phyloP scores from a whole-genome alignment of 2,888 invertebrate species.

The Drosophila differens region DNA sequence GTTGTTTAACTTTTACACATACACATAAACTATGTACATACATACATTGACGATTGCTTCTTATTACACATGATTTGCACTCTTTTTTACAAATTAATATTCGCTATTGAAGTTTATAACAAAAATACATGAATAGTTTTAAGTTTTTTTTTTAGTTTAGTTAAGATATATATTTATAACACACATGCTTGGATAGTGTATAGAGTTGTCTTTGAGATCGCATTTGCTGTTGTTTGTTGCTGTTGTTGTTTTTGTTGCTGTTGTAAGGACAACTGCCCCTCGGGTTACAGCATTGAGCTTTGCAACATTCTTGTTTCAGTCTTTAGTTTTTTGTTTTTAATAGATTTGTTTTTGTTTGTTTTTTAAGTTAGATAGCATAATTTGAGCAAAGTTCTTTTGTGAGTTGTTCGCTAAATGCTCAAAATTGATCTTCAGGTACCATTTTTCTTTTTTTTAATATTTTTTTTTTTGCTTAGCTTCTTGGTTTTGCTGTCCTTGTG shows the following conservation, averaged over 20 bases:
- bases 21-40: constrained; percentile 43
- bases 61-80: constrained; percentile 65
- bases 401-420: constrained; percentile 70
- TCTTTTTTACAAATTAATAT: constrained; percentile 71
- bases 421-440: constrained; percentile 74
- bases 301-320: constrained; percentile 62
- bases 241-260: constrained; percentile 25
- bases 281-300: constrained; percentile 44
- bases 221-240: constrained; percentile 37
- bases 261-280: constrained; percentile 17
- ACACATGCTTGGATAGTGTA: constrained; percentile 48
- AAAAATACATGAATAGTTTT: constrained; percentile 64
- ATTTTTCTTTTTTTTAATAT: constrained; percentile 51
- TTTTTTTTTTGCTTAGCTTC: constrained; percentile 30
- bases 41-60: constrained; percentile 66
- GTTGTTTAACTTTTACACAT: constrained; percentile 30
- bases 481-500: constrained; percentile 32
- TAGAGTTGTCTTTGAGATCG: constrained; percentile 69
- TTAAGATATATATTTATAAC: constrained; percentile 33
- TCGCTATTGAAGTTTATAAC: constrained; percentile 76
- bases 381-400: constrained; percentile 68
- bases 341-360: constrained; percentile 52
- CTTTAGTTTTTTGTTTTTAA: constrained; percentile 63
- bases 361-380: constrained; percentile 45
- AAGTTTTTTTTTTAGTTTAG: constrained; percentile 13